These are phyloP conservation scores for Eupeodes luniger DNA, from an alignment of 2,888 invertebrate species.

Conservation along the genomic window DNA sequence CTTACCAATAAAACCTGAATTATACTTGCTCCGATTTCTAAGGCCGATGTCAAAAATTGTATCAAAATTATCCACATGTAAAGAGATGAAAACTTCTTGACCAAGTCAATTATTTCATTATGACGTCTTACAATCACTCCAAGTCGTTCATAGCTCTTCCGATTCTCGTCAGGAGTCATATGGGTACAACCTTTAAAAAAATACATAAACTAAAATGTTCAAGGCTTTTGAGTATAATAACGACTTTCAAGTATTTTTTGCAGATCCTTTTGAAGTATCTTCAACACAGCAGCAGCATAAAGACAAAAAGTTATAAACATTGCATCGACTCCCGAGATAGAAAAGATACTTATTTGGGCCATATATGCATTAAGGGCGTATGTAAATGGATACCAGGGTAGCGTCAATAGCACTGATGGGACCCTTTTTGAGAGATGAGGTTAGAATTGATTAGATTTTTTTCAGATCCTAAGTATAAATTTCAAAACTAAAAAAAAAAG, in stretches of 20 bases:
- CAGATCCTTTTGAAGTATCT: constrained; percentile 46
- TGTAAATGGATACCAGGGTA: constrained; percentile 64
- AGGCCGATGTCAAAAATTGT: constrained; percentile 56
- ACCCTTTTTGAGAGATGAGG: constrained; percentile 21
- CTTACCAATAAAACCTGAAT: constrained; percentile 60
- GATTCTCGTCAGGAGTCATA: constrained; percentile 5
- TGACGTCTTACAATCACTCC: constrained; percentile 42
- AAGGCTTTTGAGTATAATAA: background rate
- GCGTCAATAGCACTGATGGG: constrained; percentile 25
- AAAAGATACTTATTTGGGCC: constrained; percentile 25
- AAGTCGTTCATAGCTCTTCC: constrained; percentile 13
- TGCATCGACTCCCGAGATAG: constrained; percentile 56
- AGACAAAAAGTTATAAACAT: constrained; percentile 56
- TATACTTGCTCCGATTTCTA: constrained; percentile 58
- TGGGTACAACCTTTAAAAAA: constrained; percentile 8
- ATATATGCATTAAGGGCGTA: constrained; percentile 45
- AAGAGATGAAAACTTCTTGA: constrained; percentile 30
- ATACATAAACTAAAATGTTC: background rate
- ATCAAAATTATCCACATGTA: constrained; percentile 55
- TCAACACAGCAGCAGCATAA: constrained; percentile 49
- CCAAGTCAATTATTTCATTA: constrained; percentile 52
- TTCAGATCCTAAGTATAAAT: background rate
- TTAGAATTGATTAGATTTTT: background rate
- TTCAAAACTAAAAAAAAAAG: background rate
- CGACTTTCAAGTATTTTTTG: constrained; percentile 22